Percentiles rank a stretch among this genome's conserved stretches.
Evolutionary conservation across 92 coral and sea anemone genomes (phyloP).

Genomic region (Epizoanthus fatuus): DNA sequence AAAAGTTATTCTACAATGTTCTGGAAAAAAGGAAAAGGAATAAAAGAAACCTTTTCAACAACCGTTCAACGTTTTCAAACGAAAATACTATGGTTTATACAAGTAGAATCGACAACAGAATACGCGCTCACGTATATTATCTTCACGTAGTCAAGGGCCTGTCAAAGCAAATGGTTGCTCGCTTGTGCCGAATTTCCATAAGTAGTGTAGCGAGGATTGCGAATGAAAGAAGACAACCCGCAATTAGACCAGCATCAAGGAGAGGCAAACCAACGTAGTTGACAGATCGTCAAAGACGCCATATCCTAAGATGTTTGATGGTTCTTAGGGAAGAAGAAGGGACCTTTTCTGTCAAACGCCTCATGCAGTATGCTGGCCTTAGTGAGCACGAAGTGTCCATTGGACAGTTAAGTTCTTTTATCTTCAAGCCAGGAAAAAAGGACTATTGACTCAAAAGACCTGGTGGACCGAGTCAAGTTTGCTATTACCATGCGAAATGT

Average conservation of each 20-base stretch:
- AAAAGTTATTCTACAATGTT: too few species aligned
- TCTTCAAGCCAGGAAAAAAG: slow-evolving; percentile 64
- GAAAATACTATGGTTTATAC: not conserved
- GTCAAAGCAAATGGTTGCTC: not conserved
- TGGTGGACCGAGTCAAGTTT: slow-evolving; percentile 32
- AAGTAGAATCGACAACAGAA: slow-evolving; percentile 18
- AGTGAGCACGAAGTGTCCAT: not conserved
- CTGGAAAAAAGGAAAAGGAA: too few species aligned
- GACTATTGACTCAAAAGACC: slow-evolving; percentile 34
- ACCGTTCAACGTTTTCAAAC: too few species aligned
- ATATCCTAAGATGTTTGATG: slow-evolving; percentile 24
- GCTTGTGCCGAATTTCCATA: not conserved
- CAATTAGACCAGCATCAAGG: not conserved
- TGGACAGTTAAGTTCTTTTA: slow-evolving; percentile 52
- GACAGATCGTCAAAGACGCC: slow-evolving; percentile 31
- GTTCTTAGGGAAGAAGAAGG: slow-evolving; percentile 56
- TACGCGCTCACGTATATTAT: slow-evolving; percentile 3
- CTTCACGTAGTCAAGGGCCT: slow-evolving; percentile 12
- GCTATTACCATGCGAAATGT: slow-evolving; percentile 26
- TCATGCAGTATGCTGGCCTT: slow-evolving; percentile 26
- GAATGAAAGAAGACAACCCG: slow-evolving; percentile 1
- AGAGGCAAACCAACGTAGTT: slow-evolving; percentile 34
- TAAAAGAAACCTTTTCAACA: too few species aligned
- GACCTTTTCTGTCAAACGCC: slow-evolving; percentile 32
- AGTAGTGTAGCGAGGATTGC: slow-evolving; percentile 13